Evolutionary conservation across 2,113 vertebrate species (phyloP).

Genomic region (Potamarius usumacintae): DNA sequence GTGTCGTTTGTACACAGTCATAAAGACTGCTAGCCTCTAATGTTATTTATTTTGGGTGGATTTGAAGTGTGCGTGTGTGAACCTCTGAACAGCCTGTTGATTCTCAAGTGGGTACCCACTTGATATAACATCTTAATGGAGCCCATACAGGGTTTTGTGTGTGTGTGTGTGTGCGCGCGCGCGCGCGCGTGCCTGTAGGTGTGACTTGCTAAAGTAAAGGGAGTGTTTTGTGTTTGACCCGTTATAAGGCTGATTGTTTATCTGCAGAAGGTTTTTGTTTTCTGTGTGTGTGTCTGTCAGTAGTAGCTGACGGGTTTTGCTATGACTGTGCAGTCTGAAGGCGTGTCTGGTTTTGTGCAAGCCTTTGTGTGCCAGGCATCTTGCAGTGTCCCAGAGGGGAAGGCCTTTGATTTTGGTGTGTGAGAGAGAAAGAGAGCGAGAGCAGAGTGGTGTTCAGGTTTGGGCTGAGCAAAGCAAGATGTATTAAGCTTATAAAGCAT

Average conservation of each 20-base stretch:
- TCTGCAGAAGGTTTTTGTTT: neutral
- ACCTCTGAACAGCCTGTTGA: conserved; percentile 42
- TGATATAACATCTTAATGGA: neutral
- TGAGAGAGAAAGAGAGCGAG: neutral
- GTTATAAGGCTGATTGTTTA: neutral
- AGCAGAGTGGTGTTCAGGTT: neutral
- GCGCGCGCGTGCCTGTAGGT: conserved; percentile 54
- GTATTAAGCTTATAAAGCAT: neutral
- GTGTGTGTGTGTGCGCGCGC: neutral
- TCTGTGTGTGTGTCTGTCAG: neutral
- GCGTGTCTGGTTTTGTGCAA: conserved; percentile 15
- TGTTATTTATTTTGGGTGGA: neutral
- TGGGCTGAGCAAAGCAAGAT: neutral
- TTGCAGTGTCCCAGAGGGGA: conserved; percentile 25
- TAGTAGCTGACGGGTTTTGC: neutral
- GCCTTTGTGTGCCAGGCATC: conserved; percentile 31
- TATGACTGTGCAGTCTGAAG: neutral
- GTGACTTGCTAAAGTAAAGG: neutral
- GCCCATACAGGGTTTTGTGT: neutral
- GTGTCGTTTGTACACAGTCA: neutral
- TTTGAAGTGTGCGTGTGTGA: conserved; percentile 40
- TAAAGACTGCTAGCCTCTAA: neutral
- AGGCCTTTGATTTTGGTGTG: conserved; percentile 30
- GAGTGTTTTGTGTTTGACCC: neutral
- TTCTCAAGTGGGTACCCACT: neutral